Evolutionary conservation across 2,888 invertebrate genomes (phyloP).

Genomic region (Brachyptera putata): DNA sequence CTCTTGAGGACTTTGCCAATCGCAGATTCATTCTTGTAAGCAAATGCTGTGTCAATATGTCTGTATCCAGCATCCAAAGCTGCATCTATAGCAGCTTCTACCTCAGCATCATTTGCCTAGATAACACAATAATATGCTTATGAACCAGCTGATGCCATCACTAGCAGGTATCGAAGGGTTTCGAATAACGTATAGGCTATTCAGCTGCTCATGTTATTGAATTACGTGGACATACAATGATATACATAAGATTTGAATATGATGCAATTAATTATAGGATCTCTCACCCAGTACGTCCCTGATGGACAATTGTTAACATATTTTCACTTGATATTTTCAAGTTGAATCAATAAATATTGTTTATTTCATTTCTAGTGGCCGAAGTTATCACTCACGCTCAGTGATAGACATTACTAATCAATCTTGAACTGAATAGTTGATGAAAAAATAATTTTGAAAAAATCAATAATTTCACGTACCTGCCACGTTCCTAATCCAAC

Average conservation of each 20-base stretch:
- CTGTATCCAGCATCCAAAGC: slow-evolving; percentile 44
- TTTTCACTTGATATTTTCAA: too few species aligned
- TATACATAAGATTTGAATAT: too few species aligned
- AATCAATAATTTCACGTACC: slow-evolving; percentile 43
- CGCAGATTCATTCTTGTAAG: slow-evolving; percentile 43
- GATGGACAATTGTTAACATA: too few species aligned
- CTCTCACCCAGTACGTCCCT: too few species aligned
- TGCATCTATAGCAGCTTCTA: slow-evolving; percentile 39
- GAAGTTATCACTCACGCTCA: too few species aligned
- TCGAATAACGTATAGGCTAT: not conserved
- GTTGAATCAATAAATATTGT: too few species aligned
- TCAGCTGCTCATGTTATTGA: not conserved
- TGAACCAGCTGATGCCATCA: not conserved
- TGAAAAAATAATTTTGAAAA: too few species aligned
- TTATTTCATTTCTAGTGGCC: too few species aligned
- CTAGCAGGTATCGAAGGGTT: too few species aligned
- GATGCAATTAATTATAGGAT: too few species aligned
- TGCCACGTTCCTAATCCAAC: slow-evolving; percentile 72
- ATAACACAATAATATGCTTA: too few species aligned
- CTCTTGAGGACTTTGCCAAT: slow-evolving; percentile 42
- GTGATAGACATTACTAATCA: not conserved
- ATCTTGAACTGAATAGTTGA: not conserved
- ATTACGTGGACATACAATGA: too few species aligned
- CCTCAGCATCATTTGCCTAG: slow-evolving; percentile 38
- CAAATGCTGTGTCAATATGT: slow-evolving; percentile 44